Evolutionary conservation across 2,888 invertebrate genomes (phyloP).

Genomic region (Macropis europaea): DNA sequence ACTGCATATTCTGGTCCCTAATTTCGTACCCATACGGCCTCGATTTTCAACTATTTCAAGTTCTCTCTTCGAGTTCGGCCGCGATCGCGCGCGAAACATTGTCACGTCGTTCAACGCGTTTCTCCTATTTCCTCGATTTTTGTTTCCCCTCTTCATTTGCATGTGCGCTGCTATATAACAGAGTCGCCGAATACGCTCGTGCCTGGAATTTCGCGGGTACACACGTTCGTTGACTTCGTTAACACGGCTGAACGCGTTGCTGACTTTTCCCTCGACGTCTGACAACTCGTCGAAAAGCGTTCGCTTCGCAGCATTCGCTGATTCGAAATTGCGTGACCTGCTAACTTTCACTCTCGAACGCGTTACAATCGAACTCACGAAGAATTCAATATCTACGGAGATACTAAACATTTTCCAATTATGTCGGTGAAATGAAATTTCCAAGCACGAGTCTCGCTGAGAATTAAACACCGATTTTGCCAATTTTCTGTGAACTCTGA

Average conservation of each 20-base stretch:
- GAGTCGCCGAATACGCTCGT: too few relatives aligned
- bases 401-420: too few relatives aligned
- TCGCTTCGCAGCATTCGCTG: neutral
- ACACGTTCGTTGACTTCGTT: neutral
- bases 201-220: neutral
- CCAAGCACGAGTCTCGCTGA: too few relatives aligned
- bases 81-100: neutral
- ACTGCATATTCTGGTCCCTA: slow-evolving; percentile 27
- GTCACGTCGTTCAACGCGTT: neutral
- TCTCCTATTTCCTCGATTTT: neutral
- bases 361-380: neutral
- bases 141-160: slow-evolving; percentile 2
- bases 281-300: neutral
- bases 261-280: neutral
- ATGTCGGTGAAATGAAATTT: slow-evolving; percentile 5
- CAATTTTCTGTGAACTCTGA: too few relatives aligned
- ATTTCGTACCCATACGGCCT: neutral
- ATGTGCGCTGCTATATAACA: too few relatives aligned
- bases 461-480: too few relatives aligned
- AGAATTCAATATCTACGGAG: too few relatives aligned
- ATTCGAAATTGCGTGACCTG: too few relatives aligned
- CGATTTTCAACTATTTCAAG: neutral
- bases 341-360: neutral
- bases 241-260: neutral
- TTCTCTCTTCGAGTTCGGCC: neutral